phyloP scores from a whole-genome alignment of 2,113 vertebrate species.

The Leucopsar rothschildi region DNA sequence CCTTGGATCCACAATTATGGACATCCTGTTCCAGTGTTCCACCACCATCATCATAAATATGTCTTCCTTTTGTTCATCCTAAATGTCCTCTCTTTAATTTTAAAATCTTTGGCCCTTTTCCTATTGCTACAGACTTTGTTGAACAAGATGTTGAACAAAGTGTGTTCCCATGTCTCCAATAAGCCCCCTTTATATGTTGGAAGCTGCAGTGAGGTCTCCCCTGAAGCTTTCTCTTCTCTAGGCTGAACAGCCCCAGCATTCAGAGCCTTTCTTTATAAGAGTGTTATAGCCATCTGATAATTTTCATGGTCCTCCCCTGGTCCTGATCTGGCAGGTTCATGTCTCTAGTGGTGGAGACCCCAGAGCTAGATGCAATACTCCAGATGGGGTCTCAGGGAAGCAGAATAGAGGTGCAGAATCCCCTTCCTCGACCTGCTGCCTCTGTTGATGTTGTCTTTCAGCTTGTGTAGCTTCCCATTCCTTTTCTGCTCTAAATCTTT shows the following conservation, averaged over 20 bases:
- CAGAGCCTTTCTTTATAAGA: background rate
- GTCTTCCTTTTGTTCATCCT: background rate
- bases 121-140: background rate
- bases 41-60: background rate
- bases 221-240: background rate
- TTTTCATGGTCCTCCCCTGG: background rate
- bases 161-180: background rate
- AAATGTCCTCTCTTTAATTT: background rate
- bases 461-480: background rate
- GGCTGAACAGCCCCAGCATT: background rate
- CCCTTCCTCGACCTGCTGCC: fast-evolving
- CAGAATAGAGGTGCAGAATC: background rate
- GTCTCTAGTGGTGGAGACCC: background rate
- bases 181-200: background rate
- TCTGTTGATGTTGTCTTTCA: background rate
- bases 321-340: background rate
- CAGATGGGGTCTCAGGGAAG: background rate
- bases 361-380: background rate
- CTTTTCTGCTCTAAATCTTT: background rate
- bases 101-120: background rate
- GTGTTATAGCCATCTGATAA: background rate
- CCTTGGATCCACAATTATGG: background rate
- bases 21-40: background rate
- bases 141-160: background rate
- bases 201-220: background rate